Evolutionary conservation across 2,888 invertebrate species (phyloP), one percentile per base, ranked within the genome.

Genomic region (Tupiocoris notatus): DNA sequence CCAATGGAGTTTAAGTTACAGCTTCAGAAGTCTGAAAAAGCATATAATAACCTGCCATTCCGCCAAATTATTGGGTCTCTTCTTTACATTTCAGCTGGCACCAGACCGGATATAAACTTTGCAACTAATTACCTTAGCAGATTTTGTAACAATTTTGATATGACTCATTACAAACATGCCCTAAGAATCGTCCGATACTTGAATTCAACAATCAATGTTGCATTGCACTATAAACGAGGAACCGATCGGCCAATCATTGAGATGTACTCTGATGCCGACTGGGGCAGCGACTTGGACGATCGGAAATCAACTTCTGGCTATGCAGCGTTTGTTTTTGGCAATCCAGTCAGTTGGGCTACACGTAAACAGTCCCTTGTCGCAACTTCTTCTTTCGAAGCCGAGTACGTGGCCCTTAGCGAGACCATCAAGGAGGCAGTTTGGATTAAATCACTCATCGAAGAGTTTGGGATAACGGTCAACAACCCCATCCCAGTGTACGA

Each of bases 321-420:
- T 54, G 71, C 80, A 0, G 79, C 80, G 25, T 68, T 73, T 24
- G 70, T 81, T 1, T 20, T 61, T 62, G 71, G 61, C 21, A 71
- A 71, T 22, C 61, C 62, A 9, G 71, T 71, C 1, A 24, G n/a
- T 21, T 71, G 73, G 73, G 62, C 39, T 6, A 25, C 63, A 9
- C 62, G 23, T 18, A 73, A 73, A 63, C 73, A 73, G 16, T 39
- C 24, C 12, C 12, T 66, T 39, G 65, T 20, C 9, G 65, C 65
- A n/a, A n/a, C n/a, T n/a, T 18, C 80, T 1, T 81, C 81, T 0
- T 81, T 81, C 0, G 82, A 82, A 64, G 81, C 81, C 1, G 81
- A 83, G 59, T 81, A 80, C 62, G 78, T 82, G 17, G 81, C 82
- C 81, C 6, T n/a, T n/a, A 79, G 78, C 23, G 77, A 79, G 23